Percentiles rank a stretch among this genome's conserved stretches.
These are phyloP conservation scores for Andrena hattorfiana DNA, from an alignment of 2,888 invertebrate genomes.

Conservation along the genomic window DNA sequence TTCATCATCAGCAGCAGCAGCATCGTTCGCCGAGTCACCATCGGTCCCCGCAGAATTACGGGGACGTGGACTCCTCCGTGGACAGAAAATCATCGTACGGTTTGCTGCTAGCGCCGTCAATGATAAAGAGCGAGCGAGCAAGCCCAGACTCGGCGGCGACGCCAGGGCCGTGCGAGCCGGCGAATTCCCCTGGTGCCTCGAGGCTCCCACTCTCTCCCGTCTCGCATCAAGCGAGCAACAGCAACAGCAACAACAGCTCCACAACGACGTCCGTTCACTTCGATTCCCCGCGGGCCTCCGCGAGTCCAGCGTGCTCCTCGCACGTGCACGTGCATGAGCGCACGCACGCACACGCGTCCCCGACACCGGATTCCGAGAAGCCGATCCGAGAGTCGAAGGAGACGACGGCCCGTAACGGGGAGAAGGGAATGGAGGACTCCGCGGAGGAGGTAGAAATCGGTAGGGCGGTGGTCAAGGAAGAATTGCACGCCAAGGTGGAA, in stretches of 20 bases:
- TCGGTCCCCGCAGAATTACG: constrained; percentile 55
- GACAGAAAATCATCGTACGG: constrained; percentile 69
- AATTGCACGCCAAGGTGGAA: constrained; percentile 48
- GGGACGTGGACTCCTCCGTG: constrained; percentile 66
- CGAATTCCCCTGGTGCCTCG: constrained; percentile 69
- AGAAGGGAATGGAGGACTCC: constrained; percentile 48
- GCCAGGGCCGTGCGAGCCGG: constrained; percentile 82
- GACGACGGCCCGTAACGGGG: constrained; percentile 34
- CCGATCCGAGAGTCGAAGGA: constrained; percentile 60
- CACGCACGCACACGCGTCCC: constrained; percentile 63
- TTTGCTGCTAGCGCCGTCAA: constrained; percentile 81
- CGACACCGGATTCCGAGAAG: constrained; percentile 74
- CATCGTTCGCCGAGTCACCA: constrained; percentile 58
- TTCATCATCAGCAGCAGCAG: constrained; percentile 29
- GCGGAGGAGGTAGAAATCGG: constrained; percentile 49
- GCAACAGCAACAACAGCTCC: constrained; percentile 32
- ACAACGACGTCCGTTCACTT: constrained; percentile 73
- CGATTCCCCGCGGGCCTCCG: constrained; percentile 64
- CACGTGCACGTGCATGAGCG: constrained; percentile 72
- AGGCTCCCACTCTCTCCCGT: constrained; percentile 67
- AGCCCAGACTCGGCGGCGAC: constrained; percentile 81
- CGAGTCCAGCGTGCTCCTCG: constrained; percentile 65
- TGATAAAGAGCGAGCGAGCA: constrained; percentile 81
- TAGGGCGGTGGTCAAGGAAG: constrained; percentile 59
- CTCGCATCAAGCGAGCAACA: constrained; percentile 58